Conservation (phyloP, 1,140 invertebrate genomes). For the Popillia japonica region DNA sequence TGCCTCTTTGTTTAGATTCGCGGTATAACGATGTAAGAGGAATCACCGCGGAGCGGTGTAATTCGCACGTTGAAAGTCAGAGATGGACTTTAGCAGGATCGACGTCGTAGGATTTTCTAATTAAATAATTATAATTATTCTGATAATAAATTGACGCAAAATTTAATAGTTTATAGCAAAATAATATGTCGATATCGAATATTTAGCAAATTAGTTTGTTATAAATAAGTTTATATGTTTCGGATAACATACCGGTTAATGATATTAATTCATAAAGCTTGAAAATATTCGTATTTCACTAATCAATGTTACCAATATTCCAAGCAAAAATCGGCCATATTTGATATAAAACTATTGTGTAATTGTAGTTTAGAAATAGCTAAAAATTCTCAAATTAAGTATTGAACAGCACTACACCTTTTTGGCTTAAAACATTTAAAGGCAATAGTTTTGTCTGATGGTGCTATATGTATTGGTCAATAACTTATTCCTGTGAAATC, state of each 20-base stretch:
- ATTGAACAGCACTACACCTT: too few species aligned
- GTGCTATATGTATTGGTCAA: too few species aligned
- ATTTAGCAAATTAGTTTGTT: background rate
- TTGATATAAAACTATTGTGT: too few species aligned
- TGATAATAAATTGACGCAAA: background rate
- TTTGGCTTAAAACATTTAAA: too few species aligned
- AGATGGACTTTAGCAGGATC: slow-evolving; percentile 64
- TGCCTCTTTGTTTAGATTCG: slow-evolving; percentile 85
- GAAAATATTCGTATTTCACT: too few species aligned
- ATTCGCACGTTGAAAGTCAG: slow-evolving; percentile 71
- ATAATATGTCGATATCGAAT: background rate
- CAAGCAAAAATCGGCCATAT: too few species aligned
- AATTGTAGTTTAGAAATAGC: too few species aligned
- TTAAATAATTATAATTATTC: background rate
- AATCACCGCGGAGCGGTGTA: slow-evolving; percentile 76
- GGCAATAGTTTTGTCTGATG: too few species aligned
- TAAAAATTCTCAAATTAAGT: too few species aligned
- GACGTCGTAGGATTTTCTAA: background rate
- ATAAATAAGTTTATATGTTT: background rate
- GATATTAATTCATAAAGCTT: too few species aligned
- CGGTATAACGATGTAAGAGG: slow-evolving; percentile 69
- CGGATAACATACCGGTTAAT: background rate
- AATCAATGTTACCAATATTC: too few species aligned
- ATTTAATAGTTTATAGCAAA: background rate
- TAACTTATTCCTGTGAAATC: too few species aligned